phyloP scores from a whole-genome alignment of 2,113 vertebrate species.

The Sceloporus tristichus region DNA sequence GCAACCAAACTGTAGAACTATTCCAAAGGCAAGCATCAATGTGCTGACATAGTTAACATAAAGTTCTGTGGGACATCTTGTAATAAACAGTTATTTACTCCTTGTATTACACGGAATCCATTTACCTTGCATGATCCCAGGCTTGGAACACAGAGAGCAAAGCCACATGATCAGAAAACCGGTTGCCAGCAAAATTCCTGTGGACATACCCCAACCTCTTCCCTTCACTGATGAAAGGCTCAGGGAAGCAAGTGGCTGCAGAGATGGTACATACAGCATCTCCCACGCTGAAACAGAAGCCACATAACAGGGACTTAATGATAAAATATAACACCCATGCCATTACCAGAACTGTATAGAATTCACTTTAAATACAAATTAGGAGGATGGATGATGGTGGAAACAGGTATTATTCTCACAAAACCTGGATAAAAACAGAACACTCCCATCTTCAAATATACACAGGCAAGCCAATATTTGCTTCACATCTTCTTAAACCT shows the following conservation, averaged over 20 bases:
- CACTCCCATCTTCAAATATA: background rate
- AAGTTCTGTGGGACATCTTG: background rate
- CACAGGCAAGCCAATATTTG: background rate
- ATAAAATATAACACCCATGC: background rate
- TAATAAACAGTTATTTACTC: background rate
- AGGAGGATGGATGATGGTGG: background rate
- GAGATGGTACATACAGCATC: slow-evolving; percentile 95
- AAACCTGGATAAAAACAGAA: background rate
- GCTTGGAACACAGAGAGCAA: slow-evolving; percentile 94
- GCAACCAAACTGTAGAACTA: slow-evolving; percentile 5
- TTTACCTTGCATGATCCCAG: slow-evolving; percentile 94
- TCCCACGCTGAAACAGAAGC: slow-evolving; percentile 85
- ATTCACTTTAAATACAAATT: background rate
- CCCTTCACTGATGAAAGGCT: slow-evolving; percentile 95
- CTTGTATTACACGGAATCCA: rapidly evolving
- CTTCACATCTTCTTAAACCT: background rate
- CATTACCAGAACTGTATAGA: background rate
- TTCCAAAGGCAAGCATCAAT: background rate
- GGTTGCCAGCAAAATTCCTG: slow-evolving; percentile 91
- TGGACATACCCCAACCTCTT: slow-evolving; percentile 92
- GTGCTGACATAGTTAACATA: background rate
- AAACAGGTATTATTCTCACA: background rate
- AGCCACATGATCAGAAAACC: slow-evolving; percentile 95
- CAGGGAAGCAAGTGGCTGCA: slow-evolving; percentile 92
- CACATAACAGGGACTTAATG: slow-evolving; percentile 24